These are phyloP conservation scores for Coracias cyanogaster DNA, from an alignment of 2,797 vertebrate species.

Conservation along the genomic window DNA sequence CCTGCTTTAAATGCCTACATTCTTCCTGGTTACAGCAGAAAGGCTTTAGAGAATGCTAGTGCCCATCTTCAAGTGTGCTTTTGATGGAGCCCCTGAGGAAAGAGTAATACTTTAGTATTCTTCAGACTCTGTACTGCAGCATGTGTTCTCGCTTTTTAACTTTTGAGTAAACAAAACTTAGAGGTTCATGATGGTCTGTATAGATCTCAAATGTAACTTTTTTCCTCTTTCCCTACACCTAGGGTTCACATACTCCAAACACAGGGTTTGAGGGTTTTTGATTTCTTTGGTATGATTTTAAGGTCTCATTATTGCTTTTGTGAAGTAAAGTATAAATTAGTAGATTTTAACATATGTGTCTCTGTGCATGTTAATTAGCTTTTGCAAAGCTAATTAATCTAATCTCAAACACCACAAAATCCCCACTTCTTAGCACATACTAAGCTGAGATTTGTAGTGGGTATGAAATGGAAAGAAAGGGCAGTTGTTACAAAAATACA, in stretches of 20 bases:
- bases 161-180: constrained; percentile 42
- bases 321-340: not conserved
- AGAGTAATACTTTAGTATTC: not conserved
- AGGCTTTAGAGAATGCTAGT: not conserved
- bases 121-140: not conserved
- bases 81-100: not conserved
- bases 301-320: not conserved
- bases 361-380: not conserved
- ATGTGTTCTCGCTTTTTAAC: not conserved
- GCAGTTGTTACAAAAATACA: constrained; percentile 27
- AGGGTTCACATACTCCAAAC: not conserved
- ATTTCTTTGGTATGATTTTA: not conserved
- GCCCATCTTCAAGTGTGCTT: not conserved
- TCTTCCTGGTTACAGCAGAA: not conserved
- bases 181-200: constrained; percentile 19
- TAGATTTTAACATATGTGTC: not conserved
- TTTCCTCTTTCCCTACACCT: not conserved
- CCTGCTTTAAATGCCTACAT: not conserved
- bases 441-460: not conserved
- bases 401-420: constrained; percentile 6
- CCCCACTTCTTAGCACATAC: not conserved
- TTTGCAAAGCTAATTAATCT: not conserved
- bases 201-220: constrained; percentile 47
- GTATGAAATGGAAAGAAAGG: not conserved
- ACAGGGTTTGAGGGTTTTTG: not conserved